phyloP scores from a whole-genome alignment of 2,113 vertebrate species.

The Hypanus sabinus region DNA sequence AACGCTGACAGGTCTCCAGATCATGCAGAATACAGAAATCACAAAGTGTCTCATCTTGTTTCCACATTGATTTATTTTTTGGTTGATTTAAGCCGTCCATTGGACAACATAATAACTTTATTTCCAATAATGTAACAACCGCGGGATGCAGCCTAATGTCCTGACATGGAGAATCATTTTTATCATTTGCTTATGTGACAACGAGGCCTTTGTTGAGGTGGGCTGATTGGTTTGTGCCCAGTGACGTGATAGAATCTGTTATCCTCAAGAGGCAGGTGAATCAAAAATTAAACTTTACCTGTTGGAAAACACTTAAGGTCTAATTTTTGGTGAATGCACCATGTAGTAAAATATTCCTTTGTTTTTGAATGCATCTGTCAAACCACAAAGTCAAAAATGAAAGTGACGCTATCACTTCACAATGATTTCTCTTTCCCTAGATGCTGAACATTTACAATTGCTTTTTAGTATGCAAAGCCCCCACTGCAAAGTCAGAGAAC shows the following conservation, averaged over 20 bases:
- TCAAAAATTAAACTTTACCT: neutral
- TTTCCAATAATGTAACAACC: neutral
- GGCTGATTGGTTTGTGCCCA: neutral
- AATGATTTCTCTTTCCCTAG: neutral
- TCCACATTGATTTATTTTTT: neutral
- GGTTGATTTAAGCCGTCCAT: neutral
- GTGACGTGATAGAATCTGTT: neutral
- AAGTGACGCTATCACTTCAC: neutral
- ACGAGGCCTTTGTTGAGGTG: neutral
- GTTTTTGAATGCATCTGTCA: neutral
- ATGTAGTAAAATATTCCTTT: neutral
- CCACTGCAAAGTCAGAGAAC: neutral
- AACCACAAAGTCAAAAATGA: neutral
- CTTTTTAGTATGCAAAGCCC: neutral
- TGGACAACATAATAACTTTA: slow-evolving; percentile 26
- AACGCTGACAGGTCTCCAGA: neutral
- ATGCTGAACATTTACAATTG: neutral
- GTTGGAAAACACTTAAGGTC: neutral
- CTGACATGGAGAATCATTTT: neutral
- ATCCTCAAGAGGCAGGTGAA: neutral
- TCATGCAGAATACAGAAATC: neutral
- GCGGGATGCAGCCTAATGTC: neutral
- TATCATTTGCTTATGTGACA: neutral
- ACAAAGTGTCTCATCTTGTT: neutral
- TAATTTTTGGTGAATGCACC: neutral